Base-by-base conservation (phyloP, 2,888 invertebrate genomes). In the Tillus elongatus region DNA sequence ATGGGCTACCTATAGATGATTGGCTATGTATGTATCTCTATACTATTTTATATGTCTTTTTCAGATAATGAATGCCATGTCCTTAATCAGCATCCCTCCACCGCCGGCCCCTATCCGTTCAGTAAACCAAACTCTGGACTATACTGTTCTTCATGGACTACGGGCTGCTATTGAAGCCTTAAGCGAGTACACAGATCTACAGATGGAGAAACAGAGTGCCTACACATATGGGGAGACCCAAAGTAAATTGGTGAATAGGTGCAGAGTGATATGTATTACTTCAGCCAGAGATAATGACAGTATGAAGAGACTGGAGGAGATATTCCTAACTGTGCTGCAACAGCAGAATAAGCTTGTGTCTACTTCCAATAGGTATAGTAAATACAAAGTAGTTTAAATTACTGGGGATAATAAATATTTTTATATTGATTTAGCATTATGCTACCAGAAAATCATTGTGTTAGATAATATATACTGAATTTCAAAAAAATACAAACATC, bases 241-340 rank as follows among this genome's bases (percentile, higher is more conserved):
- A 10, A 57, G 56, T 15, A 67, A 67, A 47, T 57, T 69, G 39
- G 37, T 61, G 16, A 66, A 66, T 45, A 75, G 79, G 41, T 90
- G 91, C 8, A 73, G 93, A 43, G 84, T 95, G 10, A 86, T 95
- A 53, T 91, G 91, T 56, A 82, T 95, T 19, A 92, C 92, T 3
- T 84, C 88, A 47, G 83, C 90, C 0, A 73, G 89, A 48, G 89
- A 90, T 61, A 85, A 92, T 58, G 79, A 80, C 15, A 88, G 89
- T 41, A 82, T 92, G 67, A 80, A 83, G 49, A 82, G 84, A 54
- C 66, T 92, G 11, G 86, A 91, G 50, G 89, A 90, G 50, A 90
- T 88, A 54, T 88, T 92, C 49, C 72, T 82, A 19, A 87, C 82
- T 39, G 82, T 86, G 2, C 63, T 95, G 11, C 66, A 79, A 9